Conservation (phyloP, 2,797 vertebrate species). For the Hydrolagus colliei region DNA sequence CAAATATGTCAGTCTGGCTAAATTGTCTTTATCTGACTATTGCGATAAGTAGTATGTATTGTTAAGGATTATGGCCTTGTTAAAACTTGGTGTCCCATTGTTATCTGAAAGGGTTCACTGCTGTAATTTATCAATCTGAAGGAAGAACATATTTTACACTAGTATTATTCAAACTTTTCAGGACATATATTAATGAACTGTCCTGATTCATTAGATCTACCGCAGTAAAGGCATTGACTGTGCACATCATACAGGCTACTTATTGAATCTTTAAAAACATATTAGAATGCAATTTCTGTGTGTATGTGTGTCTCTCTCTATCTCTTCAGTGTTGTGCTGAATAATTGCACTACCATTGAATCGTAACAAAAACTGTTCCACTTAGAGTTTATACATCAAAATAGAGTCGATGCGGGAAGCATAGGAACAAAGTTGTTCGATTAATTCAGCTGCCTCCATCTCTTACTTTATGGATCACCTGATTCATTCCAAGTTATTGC, state of each 20-base stretch:
- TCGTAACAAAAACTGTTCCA: no score
- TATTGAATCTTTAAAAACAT: not conserved
- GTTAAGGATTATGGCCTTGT: slow-evolving; percentile 56
- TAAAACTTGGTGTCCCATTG: not conserved
- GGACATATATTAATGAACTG: not conserved
- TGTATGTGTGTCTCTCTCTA: not conserved
- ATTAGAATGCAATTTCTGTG: no score
- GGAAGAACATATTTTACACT: not conserved
- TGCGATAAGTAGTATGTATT: slow-evolving; percentile 50
- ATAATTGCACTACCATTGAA: not conserved
- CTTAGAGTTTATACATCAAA: not conserved
- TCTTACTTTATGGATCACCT: slow-evolving; percentile 11
- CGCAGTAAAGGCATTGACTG: not conserved
- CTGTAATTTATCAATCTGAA: not conserved
- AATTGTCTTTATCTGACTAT: slow-evolving; percentile 60
- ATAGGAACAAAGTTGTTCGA: not conserved
- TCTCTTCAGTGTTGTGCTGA: not conserved
- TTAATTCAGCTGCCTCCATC: not conserved
- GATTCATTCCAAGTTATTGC: slow-evolving; percentile 51
- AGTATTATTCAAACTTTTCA: not conserved
- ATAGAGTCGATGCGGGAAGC: not conserved
- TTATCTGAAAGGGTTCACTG: not conserved
- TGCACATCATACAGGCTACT: not conserved
- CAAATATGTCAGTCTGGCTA: slow-evolving; percentile 62
- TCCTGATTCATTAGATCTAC: not conserved